These are phyloP conservation scores for Ptiloglossa arizonensis DNA, from an alignment of 1,140 invertebrate species.

Conservation along the genomic window DNA sequence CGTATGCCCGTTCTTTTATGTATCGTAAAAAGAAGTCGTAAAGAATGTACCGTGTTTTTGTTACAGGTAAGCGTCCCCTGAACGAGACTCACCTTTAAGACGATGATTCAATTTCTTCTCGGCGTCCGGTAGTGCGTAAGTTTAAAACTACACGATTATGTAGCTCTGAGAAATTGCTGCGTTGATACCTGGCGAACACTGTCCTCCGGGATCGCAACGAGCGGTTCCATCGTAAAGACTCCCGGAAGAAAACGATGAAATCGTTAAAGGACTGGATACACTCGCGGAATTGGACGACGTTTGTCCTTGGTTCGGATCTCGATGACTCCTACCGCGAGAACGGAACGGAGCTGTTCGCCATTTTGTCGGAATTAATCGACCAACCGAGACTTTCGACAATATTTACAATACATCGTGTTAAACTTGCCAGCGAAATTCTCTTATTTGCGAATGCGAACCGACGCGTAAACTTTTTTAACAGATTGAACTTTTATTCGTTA, in stretches of 20 bases:
- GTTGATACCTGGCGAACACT: background rate
- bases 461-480: too few species aligned
- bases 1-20: slow-evolving; percentile 51
- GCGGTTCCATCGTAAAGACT: background rate
- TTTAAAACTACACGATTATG: slow-evolving; percentile 35
- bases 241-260: background rate
- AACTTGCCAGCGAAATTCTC: too few species aligned
- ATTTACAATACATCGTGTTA: too few species aligned
- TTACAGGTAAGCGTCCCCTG: slow-evolving; percentile 55
- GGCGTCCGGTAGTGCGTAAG: slow-evolving; percentile 35
- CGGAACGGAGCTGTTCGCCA: too few species aligned
- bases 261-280: background rate
- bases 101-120: slow-evolving; percentile 55
- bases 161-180: slow-evolving; percentile 25
- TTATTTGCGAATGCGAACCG: too few species aligned
- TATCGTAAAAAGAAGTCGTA: slow-evolving; percentile 54
- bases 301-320: background rate
- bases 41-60: slow-evolving; percentile 36
- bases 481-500: too few species aligned
- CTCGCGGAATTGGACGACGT: background rate
- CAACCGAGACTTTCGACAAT: too few species aligned
- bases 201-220: background rate
- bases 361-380: too few species aligned
- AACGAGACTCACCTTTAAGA: slow-evolving; percentile 24
- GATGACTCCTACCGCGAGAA: too few species aligned